Conservation (phyloP, 2,797 vertebrate species). For the Perdix hodgsoniae region DNA sequence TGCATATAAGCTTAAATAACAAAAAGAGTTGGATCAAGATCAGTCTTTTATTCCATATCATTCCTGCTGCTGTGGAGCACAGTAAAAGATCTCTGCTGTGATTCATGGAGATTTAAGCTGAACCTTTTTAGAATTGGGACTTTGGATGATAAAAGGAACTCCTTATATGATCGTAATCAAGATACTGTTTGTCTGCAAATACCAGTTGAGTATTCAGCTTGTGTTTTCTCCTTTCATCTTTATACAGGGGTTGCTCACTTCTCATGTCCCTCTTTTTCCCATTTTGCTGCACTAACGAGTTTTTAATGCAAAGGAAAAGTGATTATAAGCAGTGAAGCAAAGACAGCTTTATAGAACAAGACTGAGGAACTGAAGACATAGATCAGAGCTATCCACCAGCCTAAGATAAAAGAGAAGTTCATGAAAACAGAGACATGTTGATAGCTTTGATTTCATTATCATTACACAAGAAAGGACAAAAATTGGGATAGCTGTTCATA, state of each 20-base stretch:
- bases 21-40: not conserved
- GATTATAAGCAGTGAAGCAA: conserved; percentile 66
- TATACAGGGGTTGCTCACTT: conserved; percentile 47
- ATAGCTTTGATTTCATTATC: conserved; percentile 54
- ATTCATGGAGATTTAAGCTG: not conserved
- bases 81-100: not conserved
- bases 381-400: conserved; percentile 38
- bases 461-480: conserved; percentile 34
- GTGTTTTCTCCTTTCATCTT: conserved; percentile 61
- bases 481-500: conserved; percentile 22
- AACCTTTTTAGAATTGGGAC: not conserved
- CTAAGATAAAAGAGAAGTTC: conserved; percentile 47
- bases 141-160: conserved; percentile 9
- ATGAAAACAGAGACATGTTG: conserved; percentile 16
- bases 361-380: conserved; percentile 54
- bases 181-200: conserved; percentile 33
- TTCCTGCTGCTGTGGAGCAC: not conserved
- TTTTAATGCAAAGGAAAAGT: conserved; percentile 67
- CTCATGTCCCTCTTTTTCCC: conserved; percentile 23
- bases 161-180: conserved; percentile 2
- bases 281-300: conserved; percentile 65
- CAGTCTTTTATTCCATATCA: not conserved
- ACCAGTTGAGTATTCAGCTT: conserved; percentile 32
- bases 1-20: not conserved
- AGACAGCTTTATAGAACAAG: conserved; percentile 57